phyloP scores from a whole-genome alignment of 2,888 invertebrate genomes.

The Cosmia trapezina region DNA sequence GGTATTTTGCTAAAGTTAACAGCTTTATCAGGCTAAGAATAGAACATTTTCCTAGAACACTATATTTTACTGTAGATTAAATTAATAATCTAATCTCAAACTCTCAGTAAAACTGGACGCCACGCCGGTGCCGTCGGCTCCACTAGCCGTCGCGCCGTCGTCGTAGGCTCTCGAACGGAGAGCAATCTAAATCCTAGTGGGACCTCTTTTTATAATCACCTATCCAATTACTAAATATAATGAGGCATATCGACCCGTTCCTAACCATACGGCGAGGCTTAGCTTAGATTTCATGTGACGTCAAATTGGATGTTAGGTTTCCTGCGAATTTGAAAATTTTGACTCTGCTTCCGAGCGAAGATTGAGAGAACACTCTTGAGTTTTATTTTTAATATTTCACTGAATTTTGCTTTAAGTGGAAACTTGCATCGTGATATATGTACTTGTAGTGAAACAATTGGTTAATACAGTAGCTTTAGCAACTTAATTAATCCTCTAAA shows the following conservation, averaged over 20 bases:
- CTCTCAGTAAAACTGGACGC: slow-evolving; percentile 12
- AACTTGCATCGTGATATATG: neutral
- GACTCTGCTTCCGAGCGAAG: neutral
- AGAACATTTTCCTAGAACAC: neutral
- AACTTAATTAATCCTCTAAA: neutral
- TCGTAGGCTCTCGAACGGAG: slow-evolving; percentile 32
- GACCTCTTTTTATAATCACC: slow-evolving; percentile 59
- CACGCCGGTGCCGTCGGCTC: slow-evolving; percentile 2
- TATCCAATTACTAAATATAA: slow-evolving; percentile 63
- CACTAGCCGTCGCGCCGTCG: slow-evolving; percentile 26
- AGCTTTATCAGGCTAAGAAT: neutral
- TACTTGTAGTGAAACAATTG: neutral
- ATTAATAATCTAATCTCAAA: slow-evolving; percentile 17
- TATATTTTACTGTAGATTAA: slow-evolving; percentile 3
- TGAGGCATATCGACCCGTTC: slow-evolving; percentile 33
- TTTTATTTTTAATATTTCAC: neutral
- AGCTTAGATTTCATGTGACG: slow-evolving; percentile 30
- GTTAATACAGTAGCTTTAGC: neutral
- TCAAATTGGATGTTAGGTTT: slow-evolving; percentile 20
- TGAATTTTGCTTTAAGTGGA: neutral
- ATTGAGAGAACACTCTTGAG: neutral
- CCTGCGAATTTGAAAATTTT: slow-evolving; percentile 2
- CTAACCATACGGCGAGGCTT: neutral
- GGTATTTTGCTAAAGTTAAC: neutral
- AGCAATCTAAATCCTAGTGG: slow-evolving; percentile 39